Evolutionary conservation across 2,797 vertebrate species (phyloP), one percentile per base, ranked within the genome.

Genomic region (Labeo calbasu): DNA sequence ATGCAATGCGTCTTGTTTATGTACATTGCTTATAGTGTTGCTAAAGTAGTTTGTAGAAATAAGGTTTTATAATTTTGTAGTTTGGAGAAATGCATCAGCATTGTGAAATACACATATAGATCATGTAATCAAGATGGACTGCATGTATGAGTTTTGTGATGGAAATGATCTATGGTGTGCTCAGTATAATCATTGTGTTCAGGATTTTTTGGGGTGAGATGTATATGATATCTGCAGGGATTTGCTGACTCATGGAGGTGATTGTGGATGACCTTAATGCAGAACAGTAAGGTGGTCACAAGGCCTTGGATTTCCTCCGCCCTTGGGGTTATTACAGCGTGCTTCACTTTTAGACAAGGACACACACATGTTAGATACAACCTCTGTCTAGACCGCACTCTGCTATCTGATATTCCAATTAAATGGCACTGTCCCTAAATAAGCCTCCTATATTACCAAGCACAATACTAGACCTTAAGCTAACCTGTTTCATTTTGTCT

Each of bases 291-390:
- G 61, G 61, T 83, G 61, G 48, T 46, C 63, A 17, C 50, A 69
- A 65, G 36, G 63, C 75, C 82, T 84, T 84, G 75, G 23, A 28
- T 70, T 36, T 84, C 13, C 75, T 48, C 19, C 0, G 73, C 73
- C 82, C 65, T 84, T 84, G 75, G 25, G 63, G 36, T 59, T 78
- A 71, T 84, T 70, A 70, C 65, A 83, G 82, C 23, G 50, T 77
- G 63, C 63, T 77, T 77, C 36, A 50, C 50, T 83, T 23, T 59
- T 77, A 55, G 14, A 15, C 81, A 83, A 83, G 72, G 81, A 77
- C 81, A 71, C 48, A 69, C 40, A 72, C 12, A 48, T 10, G 23
- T 50, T 36, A 59, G 48, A 83, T 36, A 71, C 14, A 70, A 48
- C 48, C 81, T 28, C 82, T 59, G 82, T 79, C 82, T 78, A 77